phyloP scores from a whole-genome alignment of 1,140 invertebrate genomes.

The Drosophila kohkoa region DNA sequence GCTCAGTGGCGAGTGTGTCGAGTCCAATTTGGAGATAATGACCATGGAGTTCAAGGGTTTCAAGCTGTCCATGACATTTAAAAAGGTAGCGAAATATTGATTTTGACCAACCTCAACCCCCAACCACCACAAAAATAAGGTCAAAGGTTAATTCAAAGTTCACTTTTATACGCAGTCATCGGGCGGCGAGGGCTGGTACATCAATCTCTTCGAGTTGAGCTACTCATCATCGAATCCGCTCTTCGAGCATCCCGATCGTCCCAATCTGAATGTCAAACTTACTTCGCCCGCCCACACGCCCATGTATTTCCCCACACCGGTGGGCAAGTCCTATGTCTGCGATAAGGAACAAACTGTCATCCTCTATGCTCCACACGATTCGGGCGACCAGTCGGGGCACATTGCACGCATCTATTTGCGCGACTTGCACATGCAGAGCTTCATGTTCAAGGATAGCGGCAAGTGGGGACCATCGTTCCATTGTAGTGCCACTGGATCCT shows the following conservation, averaged over 20 bases:
- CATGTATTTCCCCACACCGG: constrained; percentile 92
- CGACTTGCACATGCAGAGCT: constrained; percentile 87
- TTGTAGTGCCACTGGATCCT: constrained; percentile 85
- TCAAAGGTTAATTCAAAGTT: constrained; percentile 42
- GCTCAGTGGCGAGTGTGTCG: constrained; percentile 88
- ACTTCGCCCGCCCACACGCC: constrained; percentile 87
- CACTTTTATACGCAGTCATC: constrained; percentile 85
- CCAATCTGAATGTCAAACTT: constrained; percentile 86
- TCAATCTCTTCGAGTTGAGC: constrained; percentile 89
- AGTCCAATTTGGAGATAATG: constrained; percentile 89
- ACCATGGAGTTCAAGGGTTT: constrained; percentile 90
- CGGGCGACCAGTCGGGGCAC: constrained; percentile 84
- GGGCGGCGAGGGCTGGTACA: constrained; percentile 94
- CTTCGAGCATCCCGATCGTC: constrained; percentile 86
- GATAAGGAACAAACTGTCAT: constrained; percentile 86
- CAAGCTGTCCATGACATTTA: constrained; percentile 89
- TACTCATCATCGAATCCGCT: constrained; percentile 87
- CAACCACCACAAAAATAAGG: constrained; percentile 23
- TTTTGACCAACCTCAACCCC: background rate
- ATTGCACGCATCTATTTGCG: constrained; percentile 86
- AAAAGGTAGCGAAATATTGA: constrained; percentile 85
- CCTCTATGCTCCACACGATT: constrained; percentile 80
- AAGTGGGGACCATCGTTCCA: constrained; percentile 87
- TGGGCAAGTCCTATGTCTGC: constrained; percentile 93
- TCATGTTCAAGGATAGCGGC: constrained; percentile 87